Evolutionary conservation across 2,797 vertebrate genomes (phyloP), one percentile per base, ranked within the genome.

Genomic region (Atherinosoma microstoma): DNA sequence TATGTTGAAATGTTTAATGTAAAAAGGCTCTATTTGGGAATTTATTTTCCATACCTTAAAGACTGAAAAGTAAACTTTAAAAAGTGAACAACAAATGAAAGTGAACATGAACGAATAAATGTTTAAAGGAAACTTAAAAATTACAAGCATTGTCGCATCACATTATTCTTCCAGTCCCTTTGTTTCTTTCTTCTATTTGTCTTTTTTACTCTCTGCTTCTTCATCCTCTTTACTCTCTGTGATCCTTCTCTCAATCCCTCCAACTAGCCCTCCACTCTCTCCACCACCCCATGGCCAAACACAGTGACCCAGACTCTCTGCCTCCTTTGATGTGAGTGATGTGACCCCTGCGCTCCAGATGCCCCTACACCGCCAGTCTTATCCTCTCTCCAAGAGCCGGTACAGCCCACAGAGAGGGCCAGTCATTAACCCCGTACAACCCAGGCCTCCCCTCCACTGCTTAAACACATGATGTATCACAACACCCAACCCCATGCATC

Each of bases 291-390:
- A 73, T 67, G 87, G 88, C 85, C 84, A 86, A 93, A 91, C 87
- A 90, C 70, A 74, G 83, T 93, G 93, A 94, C 93, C 94, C 90
- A 91, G 79, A 91, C 87, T 85, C 88, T 86, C 80, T 66, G 87
- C 82, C 75, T 86, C 80, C 94, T 96, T 96, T 95, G 94, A 95
- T 95, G 94, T 95, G 93, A 94, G 88, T 78, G 91, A 94, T 94
- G 91, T 91, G 89, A 93, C 91, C 93, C 90, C 91, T 89, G 88
- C 15, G 83, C 92, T 91, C 90, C 91, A 93, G 92, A 93, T 95
- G 93, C 93, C 93, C 94, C 92, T 74, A 79, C 90, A 87, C 92
- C 89, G 83, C 89, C 89, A 76, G 88, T 83, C 92, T 94, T 93
- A 95, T 95, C 94, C 92, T 91, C 77, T 83, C 84, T 80, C 82